Percentiles rank a stretch among this genome's conserved stretches.
Evolutionary conservation across 2,113 vertebrate species (phyloP).

Genomic region (Seriola rivoliana): DNA sequence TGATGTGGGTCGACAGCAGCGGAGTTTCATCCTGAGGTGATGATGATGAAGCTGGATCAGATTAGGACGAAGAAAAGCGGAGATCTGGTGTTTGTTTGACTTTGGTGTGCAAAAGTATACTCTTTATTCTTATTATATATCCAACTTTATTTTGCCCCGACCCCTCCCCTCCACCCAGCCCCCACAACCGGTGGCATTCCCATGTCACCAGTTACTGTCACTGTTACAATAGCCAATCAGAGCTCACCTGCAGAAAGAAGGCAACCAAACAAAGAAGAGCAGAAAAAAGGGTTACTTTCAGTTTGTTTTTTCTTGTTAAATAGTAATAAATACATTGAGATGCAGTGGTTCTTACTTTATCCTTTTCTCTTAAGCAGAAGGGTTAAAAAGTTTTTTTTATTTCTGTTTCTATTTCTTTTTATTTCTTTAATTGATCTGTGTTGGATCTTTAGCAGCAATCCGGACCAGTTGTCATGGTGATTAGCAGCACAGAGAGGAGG

Average conservation of each 20-base stretch:
- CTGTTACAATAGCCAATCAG: constrained; percentile 87
- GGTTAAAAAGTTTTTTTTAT: constrained; percentile 86
- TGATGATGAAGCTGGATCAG: neutral
- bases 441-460: constrained; percentile 91
- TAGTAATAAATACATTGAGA: constrained; percentile 92
- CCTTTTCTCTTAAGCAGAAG: constrained; percentile 88
- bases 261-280: constrained; percentile 86
- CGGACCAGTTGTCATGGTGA: constrained; percentile 87
- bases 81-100: constrained; percentile 80
- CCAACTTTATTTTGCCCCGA: constrained; percentile 82
- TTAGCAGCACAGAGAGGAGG: constrained; percentile 89
- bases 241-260: constrained; percentile 87
- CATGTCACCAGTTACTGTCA: constrained; percentile 82
- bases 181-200: constrained; percentile 79
- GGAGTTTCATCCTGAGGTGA: neutral
- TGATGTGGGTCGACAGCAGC: too few species aligned
- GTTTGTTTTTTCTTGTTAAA: constrained; percentile 88
- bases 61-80: constrained; percentile 75
- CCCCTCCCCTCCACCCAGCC: constrained; percentile 77
- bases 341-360: constrained; percentile 89
- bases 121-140: constrained; percentile 87
- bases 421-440: constrained; percentile 88
- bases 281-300: constrained; percentile 85
- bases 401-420: constrained; percentile 85
- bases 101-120: constrained; percentile 87